phyloP scores from a whole-genome alignment of 2,797 vertebrate species.

The Allobates femoralis region DNA sequence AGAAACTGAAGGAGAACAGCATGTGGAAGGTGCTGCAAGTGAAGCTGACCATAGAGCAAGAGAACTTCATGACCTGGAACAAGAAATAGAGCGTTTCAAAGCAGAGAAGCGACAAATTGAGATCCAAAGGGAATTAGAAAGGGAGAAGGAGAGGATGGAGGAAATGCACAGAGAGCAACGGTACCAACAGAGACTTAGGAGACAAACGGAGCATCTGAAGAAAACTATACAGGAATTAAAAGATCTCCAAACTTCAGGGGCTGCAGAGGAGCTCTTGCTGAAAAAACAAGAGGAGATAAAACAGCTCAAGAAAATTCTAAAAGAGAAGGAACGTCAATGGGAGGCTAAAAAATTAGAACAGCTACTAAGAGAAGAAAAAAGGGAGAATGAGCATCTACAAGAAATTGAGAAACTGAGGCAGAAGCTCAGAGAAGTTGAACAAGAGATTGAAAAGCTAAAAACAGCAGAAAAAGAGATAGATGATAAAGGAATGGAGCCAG shows the following conservation, averaged over 20 bases:
- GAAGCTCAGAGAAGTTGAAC: conserved; percentile 11
- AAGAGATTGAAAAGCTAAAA: conserved; percentile 20
- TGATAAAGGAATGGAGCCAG: not conserved
- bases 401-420: not conserved
- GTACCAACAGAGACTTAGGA: not conserved
- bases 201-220: conserved; percentile 15
- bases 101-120: conserved; percentile 20
- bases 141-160: not conserved
- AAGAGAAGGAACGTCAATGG: conserved; percentile 33
- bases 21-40: not conserved
- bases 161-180: conserved; percentile 10
- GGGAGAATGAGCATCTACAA: not conserved
- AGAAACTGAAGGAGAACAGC: conserved; percentile 6
- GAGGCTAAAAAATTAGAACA: conserved; percentile 19
- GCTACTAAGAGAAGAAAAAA: not conserved
- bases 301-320: not conserved
- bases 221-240: conserved; percentile 8
- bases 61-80: conserved; percentile 20
- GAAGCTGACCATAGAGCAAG: not conserved
- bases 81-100: conserved; percentile 7
- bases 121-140: not conserved
- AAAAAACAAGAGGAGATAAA: conserved; percentile 11
- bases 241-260: not conserved
- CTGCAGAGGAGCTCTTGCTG: not conserved
- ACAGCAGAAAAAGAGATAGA: not conserved